These are phyloP conservation scores for Agrilus biguttatus DNA, from an alignment of 2,888 invertebrate genomes.

Conservation along the genomic window DNA sequence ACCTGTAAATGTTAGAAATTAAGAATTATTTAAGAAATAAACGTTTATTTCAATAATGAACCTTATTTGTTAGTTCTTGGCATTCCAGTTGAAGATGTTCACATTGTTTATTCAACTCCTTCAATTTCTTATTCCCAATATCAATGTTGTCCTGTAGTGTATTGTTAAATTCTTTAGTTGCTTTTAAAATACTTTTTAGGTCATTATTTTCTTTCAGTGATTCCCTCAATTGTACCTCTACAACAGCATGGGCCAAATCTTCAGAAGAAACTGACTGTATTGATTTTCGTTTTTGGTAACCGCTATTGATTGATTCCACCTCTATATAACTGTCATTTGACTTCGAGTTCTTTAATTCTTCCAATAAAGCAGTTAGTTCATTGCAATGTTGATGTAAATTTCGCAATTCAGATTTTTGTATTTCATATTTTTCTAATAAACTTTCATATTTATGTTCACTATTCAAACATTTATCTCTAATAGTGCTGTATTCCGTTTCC, in stretches of 20 bases:
- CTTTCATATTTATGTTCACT: conserved; percentile 18
- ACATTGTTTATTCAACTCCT: conserved; percentile 6
- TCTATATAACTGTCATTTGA: conserved; percentile 17
- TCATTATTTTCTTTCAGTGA: conserved; percentile 20
- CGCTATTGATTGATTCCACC: conserved; percentile 9
- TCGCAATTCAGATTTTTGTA: conserved; percentile 18
- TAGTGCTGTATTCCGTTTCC: conserved; percentile 21
- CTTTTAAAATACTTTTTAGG: conserved; percentile 11
- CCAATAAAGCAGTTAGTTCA: conserved; percentile 32
- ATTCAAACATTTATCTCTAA: conserved; percentile 20
- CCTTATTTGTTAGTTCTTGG: conserved; percentile 6
- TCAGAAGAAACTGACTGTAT: conserved; percentile 12
- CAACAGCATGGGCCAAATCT: conserved; percentile 26
- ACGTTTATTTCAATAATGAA: neutral
- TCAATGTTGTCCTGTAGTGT: conserved; percentile 5
- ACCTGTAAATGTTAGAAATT: neutral
- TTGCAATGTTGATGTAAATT: conserved; percentile 19
- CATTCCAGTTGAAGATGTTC: conserved; percentile 5
- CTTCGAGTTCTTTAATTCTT: conserved; percentile 23
- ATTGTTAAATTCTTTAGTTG: conserved; percentile 6
- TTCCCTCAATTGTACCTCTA: conserved; percentile 30
- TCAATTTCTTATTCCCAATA: conserved; percentile 2
- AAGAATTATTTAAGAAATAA: neutral
- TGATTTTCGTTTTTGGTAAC: conserved; percentile 3
- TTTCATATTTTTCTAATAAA: conserved; percentile 16